These are phyloP conservation scores for Periophthalmus modestus DNA, from an alignment of 2,113 vertebrate genomes.

Conservation along the genomic window DNA sequence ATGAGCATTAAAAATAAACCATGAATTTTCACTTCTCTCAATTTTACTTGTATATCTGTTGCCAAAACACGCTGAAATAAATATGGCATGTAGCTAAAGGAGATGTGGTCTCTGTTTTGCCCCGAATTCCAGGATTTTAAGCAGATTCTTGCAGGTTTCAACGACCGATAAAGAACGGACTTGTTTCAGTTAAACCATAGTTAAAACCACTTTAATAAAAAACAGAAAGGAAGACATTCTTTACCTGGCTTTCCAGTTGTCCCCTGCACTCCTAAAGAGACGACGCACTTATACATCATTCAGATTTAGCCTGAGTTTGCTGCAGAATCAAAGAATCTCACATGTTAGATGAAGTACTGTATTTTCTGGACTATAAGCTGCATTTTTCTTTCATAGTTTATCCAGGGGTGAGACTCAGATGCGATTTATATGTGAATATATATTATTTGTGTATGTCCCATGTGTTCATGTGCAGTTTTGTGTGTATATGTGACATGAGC, in stretches of 20 bases:
- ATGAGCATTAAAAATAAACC: conserved; percentile 27
- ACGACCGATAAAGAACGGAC: neutral
- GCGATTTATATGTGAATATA: too few species aligned
- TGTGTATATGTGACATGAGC: too few species aligned
- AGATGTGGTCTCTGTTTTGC: neutral
- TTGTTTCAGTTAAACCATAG: neutral
- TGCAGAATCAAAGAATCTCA: conserved; percentile 28
- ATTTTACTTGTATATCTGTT: neutral
- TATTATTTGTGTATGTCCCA: too few species aligned
- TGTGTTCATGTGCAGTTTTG: too few species aligned
- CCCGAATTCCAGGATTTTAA: neutral
- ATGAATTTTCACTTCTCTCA: neutral
- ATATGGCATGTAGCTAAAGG: neutral
- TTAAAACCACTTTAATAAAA: neutral
- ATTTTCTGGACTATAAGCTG: too few species aligned
- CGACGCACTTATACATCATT: conserved; percentile 12
- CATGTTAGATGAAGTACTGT: too few species aligned
- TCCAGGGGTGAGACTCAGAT: too few species aligned
- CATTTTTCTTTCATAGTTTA: too few species aligned
- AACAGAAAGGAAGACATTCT: neutral
- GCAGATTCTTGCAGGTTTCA: neutral
- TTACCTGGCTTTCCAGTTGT: neutral
- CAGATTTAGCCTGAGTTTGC: conserved; percentile 20
- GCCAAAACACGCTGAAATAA: neutral
- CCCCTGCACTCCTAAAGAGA: conserved; percentile 19